A percentile compares a stretch with the other conserved stretches of the same genome.
Evolutionary conservation across 1,140 invertebrate genomes (phyloP).

Genomic region (Cephus cinctus): DNA sequence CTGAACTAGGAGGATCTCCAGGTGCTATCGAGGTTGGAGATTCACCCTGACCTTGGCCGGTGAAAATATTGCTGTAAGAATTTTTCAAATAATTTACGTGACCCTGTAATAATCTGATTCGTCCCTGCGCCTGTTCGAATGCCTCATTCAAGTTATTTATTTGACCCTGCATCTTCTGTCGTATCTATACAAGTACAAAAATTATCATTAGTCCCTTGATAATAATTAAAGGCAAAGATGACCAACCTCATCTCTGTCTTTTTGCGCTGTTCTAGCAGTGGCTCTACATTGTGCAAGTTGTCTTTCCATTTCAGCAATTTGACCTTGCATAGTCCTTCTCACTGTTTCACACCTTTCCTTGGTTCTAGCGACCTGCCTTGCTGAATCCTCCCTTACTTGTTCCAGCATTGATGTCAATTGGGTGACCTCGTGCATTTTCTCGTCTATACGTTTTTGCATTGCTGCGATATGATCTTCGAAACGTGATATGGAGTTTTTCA

Average conservation of each 20-base stretch:
- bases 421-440: constrained; percentile 54
- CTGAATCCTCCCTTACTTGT: constrained; percentile 66
- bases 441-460: constrained; percentile 42
- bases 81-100: constrained; percentile 65
- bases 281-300: constrained; percentile 65
- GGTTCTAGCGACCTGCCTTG: constrained; percentile 66
- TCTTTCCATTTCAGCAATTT: constrained; percentile 65
- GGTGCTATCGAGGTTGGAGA: constrained; percentile 12
- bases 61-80: constrained; percentile 53
- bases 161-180: constrained; percentile 68
- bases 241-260: constrained; percentile 65
- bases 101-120: constrained; percentile 63
- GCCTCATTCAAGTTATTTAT: constrained; percentile 67
- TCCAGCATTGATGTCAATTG: constrained; percentile 68
- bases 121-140: constrained; percentile 66
- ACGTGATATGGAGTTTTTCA: constrained; percentile 49
- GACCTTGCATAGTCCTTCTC: constrained; percentile 60
- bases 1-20: constrained; percentile 18
- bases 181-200: constrained; percentile 48
- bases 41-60: constrained; percentile 26
- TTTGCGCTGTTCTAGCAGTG: constrained; percentile 62
- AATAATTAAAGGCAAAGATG: constrained; percentile 6
- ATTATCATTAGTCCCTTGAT: constrained; percentile 5
- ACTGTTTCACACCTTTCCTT: constrained; percentile 68
- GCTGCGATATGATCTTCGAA: constrained; percentile 41